Percentiles rank a stretch among this genome's conserved stretches.
These are phyloP conservation scores for Philhelius pedissequus DNA, from an alignment of 2,888 invertebrate genomes.

Conservation along the genomic window DNA sequence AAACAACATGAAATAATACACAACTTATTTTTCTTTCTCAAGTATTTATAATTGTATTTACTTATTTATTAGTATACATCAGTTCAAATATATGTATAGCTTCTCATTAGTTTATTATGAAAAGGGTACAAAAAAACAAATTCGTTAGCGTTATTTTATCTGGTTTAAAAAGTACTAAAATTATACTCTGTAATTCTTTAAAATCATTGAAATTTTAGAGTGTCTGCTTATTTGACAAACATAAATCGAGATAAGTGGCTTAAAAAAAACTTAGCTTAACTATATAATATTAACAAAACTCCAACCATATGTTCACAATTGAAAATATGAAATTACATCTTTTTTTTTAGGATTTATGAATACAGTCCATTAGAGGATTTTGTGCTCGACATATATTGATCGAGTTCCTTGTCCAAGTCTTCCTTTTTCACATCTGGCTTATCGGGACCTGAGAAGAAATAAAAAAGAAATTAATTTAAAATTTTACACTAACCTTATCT, in stretches of 20 bases:
- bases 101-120: neutral
- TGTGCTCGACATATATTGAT: constrained; percentile 86
- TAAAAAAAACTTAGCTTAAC: neutral
- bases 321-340: neutral
- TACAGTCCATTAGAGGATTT: constrained; percentile 74
- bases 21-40: too few relatives aligned
- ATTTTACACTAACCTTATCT: neutral
- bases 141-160: neutral
- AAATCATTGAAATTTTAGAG: neutral
- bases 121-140: neutral
- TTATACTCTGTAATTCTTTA: neutral
- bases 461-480: constrained; percentile 35
- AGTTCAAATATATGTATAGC: neutral
- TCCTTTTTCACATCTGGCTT: constrained; percentile 79
- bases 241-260: neutral
- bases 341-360: constrained; percentile 16
- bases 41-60: neutral
- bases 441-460: constrained; percentile 68
- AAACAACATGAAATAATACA: too few relatives aligned
- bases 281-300: neutral
- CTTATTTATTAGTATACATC: constrained; percentile 2
- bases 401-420: constrained; percentile 85
- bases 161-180: neutral
- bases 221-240: neutral
- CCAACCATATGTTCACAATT: neutral